These are phyloP conservation scores for Cynaeus angustus DNA, from an alignment of 2,888 invertebrate genomes.

Conservation along the genomic window DNA sequence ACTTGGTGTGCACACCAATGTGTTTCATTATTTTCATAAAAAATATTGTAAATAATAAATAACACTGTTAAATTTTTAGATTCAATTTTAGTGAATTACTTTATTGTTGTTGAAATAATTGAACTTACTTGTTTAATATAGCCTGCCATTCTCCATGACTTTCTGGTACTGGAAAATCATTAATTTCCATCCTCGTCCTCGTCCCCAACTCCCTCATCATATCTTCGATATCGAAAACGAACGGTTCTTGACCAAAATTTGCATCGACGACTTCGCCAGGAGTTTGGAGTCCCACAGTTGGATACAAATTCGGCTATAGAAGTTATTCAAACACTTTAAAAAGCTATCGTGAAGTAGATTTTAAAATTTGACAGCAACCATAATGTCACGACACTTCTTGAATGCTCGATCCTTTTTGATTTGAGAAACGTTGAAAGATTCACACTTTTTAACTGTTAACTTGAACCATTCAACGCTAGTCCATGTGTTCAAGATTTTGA, in stretches of 20 bases:
- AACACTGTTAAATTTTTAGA: too few relatives aligned
- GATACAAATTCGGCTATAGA: conserved; percentile 93
- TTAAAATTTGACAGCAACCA: conserved; percentile 18
- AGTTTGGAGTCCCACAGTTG: conserved; percentile 98
- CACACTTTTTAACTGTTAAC: background rate
- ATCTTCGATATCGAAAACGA: conserved; percentile 97
- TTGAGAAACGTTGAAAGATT: background rate
- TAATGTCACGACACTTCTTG: conserved; percentile 9
- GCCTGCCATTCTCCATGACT: conserved; percentile 94
- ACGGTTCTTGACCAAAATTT: conserved; percentile 98
- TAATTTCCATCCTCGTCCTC: conserved; percentile 87
- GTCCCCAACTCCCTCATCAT: conserved; percentile 94
- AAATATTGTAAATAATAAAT: too few relatives aligned
- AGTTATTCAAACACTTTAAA: conserved; percentile 18
- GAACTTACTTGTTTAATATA: conserved; percentile 88
- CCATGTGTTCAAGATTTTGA: background rate
- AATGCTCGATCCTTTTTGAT: conserved; percentile 6
- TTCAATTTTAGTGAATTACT: too few relatives aligned
- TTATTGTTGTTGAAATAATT: background rate
- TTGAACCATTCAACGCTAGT: conserved; percentile 10
- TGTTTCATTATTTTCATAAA: too few relatives aligned
- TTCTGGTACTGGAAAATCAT: conserved; percentile 89
- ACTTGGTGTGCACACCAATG: too few relatives aligned
- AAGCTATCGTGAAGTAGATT: conserved; percentile 2
- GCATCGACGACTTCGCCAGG: conserved; percentile 98